phyloP scores from a whole-genome alignment of 2,113 vertebrate genomes.

The Boulengeromyrus knoepffleri region DNA sequence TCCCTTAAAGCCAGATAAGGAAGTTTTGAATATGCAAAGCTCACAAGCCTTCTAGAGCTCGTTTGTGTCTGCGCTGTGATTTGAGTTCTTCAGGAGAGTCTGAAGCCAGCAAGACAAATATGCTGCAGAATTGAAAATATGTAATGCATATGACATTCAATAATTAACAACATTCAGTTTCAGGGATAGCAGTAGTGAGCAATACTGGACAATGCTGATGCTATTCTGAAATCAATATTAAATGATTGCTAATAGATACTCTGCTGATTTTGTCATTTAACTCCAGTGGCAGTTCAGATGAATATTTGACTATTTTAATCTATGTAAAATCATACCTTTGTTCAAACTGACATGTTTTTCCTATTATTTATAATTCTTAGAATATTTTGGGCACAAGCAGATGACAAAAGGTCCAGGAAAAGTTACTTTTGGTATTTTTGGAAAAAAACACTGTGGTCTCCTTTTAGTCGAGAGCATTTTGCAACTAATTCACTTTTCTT shows the following conservation, averaged over 20 bases:
- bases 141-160: background rate
- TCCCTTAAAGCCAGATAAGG: slow-evolving; percentile 18
- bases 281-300: background rate
- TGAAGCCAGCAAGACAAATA: background rate
- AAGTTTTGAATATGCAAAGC: slow-evolving; percentile 19
- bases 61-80: background rate
- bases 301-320: background rate
- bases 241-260: background rate
- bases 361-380: background rate
- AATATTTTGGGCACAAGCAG: background rate
- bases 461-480: background rate
- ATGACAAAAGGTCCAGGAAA: background rate
- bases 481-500: background rate
- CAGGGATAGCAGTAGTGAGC: background rate
- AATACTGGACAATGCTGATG: background rate
- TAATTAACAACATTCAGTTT: background rate
- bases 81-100: background rate
- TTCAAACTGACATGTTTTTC: background rate
- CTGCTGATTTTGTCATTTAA: background rate
- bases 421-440: background rate
- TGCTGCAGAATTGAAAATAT: background rate
- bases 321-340: background rate
- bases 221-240: background rate
- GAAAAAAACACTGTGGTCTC: background rate
- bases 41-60: background rate